Evolutionary conservation across 2,797 vertebrate genomes (phyloP).

Genomic region (Gallinago nigripennis): DNA sequence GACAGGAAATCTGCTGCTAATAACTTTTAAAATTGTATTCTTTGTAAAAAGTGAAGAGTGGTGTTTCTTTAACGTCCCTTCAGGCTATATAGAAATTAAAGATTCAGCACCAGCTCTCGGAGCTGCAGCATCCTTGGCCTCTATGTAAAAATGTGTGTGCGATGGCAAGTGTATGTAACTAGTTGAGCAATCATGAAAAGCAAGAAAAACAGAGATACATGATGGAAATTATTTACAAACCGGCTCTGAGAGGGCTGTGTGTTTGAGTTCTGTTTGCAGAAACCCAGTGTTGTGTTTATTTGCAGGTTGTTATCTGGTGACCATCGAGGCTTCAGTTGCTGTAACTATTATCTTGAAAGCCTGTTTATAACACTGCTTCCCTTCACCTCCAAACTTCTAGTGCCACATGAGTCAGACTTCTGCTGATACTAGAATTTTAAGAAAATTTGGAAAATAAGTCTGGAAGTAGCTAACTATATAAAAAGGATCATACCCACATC

Average conservation of each 20-base stretch:
- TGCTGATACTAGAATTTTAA: neutral
- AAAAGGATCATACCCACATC: neutral
- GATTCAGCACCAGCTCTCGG: neutral
- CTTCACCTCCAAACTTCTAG: neutral
- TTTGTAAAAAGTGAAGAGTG: neutral
- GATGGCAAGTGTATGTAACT: neutral
- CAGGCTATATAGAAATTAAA: neutral
- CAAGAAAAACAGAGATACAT: neutral
- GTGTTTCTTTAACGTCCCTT: neutral
- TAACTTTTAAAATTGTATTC: neutral
- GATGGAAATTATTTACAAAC: neutral
- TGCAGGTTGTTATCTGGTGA: neutral
- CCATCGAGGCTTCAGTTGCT: neutral
- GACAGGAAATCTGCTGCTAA: conserved; percentile 41
- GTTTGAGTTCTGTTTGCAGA: neutral
- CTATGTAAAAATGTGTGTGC: neutral
- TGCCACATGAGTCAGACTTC: neutral
- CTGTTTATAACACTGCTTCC: neutral
- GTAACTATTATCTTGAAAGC: neutral
- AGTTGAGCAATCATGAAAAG: neutral
- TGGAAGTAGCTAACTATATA: neutral
- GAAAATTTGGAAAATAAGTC: neutral
- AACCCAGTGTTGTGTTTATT: neutral
- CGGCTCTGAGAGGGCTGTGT: neutral
- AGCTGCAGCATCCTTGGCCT: neutral